Base-by-base conservation (phyloP, 2,113 vertebrate species). In the Pogona vitticeps region DNA sequence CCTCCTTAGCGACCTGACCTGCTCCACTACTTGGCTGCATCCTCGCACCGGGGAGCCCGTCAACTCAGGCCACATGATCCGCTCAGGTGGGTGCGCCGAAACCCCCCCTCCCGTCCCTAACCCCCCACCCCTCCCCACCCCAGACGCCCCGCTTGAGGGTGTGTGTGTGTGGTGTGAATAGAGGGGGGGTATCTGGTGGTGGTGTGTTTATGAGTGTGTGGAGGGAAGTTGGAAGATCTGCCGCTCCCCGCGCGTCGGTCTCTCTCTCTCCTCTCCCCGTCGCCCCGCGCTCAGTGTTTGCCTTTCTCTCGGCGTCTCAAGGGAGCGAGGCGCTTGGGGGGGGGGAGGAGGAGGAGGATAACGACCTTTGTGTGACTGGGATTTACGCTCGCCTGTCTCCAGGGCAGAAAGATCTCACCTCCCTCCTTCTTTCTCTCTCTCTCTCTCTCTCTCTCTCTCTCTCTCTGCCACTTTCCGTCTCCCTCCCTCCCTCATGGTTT, bases 21-120 rank as follows among this genome's bases (percentile, higher is more conserved):
- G 93, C 86, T 89, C 84, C 94, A 99, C 98, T 61, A 97, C 97
- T 96, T 99, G 98, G 98, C 97, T 99, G 83, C 98, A 99, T 93
- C 98, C 98, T 33, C 98, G 98, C 93, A 98, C 98, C 3, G 97
- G 97, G 18, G 98, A 98, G 92, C 98, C 98, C 89, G 98, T 99
- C 96, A 99, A 99, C 97, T 99, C 98, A 0, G 98, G 98, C 90
- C 98, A 99, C 96, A 99, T 99, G 98, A 98, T 98, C 91, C 98
- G 98, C 83, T 98, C 98, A 98, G 98, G 98, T 99, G 97, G 92
- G 96, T 91, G 89, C 56, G 23, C 1, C 6, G 73, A 46, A 0
- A 5, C 18, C 72, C 65, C 63, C 6, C 2, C 80, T 31, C 1
- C 6, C 17, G 10, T 1, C 12, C 20, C 31, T 6, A 6, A 21